Conservation (phyloP, 1,140 invertebrate genomes). For the Cydia strobilella region DNA sequence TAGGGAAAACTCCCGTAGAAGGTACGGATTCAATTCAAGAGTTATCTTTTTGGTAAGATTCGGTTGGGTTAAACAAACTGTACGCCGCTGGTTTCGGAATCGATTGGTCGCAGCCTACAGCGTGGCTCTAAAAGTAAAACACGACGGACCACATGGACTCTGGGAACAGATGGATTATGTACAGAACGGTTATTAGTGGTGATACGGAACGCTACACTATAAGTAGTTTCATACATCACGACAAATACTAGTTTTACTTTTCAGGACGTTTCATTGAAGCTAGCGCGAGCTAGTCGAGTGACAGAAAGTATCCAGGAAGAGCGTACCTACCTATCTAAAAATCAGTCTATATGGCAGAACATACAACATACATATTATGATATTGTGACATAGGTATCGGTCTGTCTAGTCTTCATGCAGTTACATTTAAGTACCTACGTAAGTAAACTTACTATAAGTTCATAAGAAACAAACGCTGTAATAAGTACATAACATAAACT, state of each 20-base stretch:
- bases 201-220: not conserved
- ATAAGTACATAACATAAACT: no score
- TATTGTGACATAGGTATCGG: no score
- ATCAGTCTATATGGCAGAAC: not conserved
- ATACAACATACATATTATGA: no score
- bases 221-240: not conserved
- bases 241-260: no score
- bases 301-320: not conserved
- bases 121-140: slow-evolving; percentile 53
- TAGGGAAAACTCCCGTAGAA: not conserved
- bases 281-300: no score
- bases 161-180: slow-evolving; percentile 26
- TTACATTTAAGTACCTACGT: no score
- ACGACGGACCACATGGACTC: slow-evolving; percentile 31
- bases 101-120: slow-evolving; percentile 62
- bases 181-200: slow-evolving; percentile 1
- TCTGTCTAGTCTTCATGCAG: no score
- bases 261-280: no score
- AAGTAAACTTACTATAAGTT: no score
- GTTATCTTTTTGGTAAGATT: slow-evolving; percentile 71
- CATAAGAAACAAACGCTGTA: no score
- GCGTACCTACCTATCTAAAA: no score
- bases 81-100: slow-evolving; percentile 60
- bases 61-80: slow-evolving; percentile 74
- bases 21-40: slow-evolving; percentile 68